A percentile compares a stretch with the other conserved stretches of the same genome.
phyloP scores from a whole-genome alignment of 1,140 invertebrate genomes.

The Cydia fagiglandana region DNA sequence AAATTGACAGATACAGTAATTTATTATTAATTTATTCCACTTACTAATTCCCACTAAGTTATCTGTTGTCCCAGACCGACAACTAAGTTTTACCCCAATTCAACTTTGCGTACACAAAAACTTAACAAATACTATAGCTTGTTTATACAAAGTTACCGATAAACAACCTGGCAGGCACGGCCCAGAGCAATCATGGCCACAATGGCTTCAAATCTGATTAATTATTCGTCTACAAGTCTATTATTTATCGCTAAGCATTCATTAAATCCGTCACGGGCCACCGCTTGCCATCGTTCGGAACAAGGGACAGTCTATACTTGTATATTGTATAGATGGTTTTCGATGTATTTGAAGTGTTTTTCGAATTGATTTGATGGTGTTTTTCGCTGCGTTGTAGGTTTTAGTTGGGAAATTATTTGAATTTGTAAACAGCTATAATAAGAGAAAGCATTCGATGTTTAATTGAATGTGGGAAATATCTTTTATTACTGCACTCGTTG shows the following conservation, averaged over 20 bases:
- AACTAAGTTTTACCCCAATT: background rate
- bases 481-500: too few relatives aligned
- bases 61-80: background rate
- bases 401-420: background rate
- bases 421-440: too few relatives aligned
- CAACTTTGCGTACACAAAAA: background rate
- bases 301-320: constrained; percentile 16
- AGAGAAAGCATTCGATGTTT: too few relatives aligned
- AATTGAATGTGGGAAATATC: too few relatives aligned
- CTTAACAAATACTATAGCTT: constrained; percentile 18
- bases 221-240: constrained; percentile 59
- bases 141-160: constrained; percentile 30
- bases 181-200: constrained; percentile 41
- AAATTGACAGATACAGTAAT: too few relatives aligned
- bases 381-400: background rate
- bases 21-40: too few relatives aligned
- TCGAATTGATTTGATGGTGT: constrained; percentile 1
- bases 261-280: constrained; percentile 50
- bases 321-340: background rate
- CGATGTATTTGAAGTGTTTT: constrained; percentile 15
- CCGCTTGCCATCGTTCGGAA: constrained; percentile 23
- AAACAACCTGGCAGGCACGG: constrained; percentile 17
- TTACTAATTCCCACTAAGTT: too few relatives aligned
- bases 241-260: constrained; percentile 59
- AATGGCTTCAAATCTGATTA: constrained; percentile 49